A percentile compares a stretch with the other conserved stretches of the same genome.
These are phyloP conservation scores for Pygmarrhopalites habei DNA, from an alignment of 1,140 invertebrate species.

Conservation along the genomic window DNA sequence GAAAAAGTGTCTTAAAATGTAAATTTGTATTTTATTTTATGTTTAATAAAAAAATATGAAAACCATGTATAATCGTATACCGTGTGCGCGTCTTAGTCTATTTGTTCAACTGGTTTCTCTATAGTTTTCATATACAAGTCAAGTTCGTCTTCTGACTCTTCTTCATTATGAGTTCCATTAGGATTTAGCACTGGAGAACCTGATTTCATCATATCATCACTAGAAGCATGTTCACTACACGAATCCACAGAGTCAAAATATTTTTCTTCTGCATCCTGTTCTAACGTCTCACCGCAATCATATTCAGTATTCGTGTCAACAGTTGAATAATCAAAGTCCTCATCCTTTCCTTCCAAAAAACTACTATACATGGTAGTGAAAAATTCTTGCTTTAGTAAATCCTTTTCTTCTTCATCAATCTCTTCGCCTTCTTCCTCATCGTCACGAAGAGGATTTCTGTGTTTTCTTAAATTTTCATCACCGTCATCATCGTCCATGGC, in stretches of 20 bases:
- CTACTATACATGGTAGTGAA: constrained; percentile 76
- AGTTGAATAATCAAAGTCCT: constrained; percentile 71
- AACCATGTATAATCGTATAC: no score
- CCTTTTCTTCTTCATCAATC: constrained; percentile 43
- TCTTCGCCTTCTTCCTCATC: constrained; percentile 29
- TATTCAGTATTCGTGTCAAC: constrained; percentile 71
- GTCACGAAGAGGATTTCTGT: constrained; percentile 15
- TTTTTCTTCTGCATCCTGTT: constrained; percentile 74
- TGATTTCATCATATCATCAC: not conserved
- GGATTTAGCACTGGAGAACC: not conserved
- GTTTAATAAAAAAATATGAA: no score
- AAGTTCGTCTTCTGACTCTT: constrained; percentile 53
- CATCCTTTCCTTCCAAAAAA: constrained; percentile 76
- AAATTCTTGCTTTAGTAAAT: constrained; percentile 73
- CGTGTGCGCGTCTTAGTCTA: no score
- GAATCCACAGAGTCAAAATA: constrained; percentile 74
- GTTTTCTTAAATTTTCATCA: constrained; percentile 27
- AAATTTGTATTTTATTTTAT: no score
- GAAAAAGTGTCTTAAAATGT: no score
- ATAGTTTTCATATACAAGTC: constrained; percentile 64
- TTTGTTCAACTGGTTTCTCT: constrained; percentile 7
- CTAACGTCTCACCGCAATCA: constrained; percentile 62
- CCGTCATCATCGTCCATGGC: constrained; percentile 39
- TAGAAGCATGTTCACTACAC: not conserved
- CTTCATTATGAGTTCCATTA: constrained; percentile 21